Conservation (phyloP, 2,797 vertebrate genomes). For the Galago senegalensis region DNA sequence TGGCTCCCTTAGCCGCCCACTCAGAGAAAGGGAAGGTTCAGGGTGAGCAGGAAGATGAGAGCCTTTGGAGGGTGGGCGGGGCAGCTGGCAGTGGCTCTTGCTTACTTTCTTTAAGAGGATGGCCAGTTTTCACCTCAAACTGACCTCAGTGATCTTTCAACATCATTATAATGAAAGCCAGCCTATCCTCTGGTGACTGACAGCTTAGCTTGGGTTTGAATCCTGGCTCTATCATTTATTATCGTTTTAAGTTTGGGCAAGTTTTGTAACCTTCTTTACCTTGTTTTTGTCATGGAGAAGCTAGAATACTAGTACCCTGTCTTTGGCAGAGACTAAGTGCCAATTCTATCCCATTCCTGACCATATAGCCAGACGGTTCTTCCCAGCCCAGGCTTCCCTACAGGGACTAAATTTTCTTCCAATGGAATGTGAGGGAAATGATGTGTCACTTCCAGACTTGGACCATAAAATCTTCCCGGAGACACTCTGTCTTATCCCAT, state of each 20-base stretch:
- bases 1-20: not conserved
- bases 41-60: not conserved
- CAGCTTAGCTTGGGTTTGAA: not conserved
- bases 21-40: not conserved
- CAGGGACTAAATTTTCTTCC: not conserved
- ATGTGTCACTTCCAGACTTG: not conserved
- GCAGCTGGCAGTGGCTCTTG: not conserved
- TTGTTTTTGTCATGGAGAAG: not conserved
- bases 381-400: not conserved
- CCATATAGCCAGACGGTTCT: not conserved
- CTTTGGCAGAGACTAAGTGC: not conserved
- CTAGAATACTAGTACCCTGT: not conserved
- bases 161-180: not conserved
- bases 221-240: not conserved
- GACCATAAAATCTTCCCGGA: not conserved
- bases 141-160: rapidly evolving
- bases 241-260: not conserved
- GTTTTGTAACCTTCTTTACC: not conserved
- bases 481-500: not conserved
- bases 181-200: not conserved
- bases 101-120: not conserved
- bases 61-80: rapidly evolving
- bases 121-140: not conserved
- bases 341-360: not conserved
- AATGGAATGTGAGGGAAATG: not conserved